These are phyloP conservation scores for Gadus chalcogrammus DNA, from an alignment of 2,113 vertebrate genomes.

Conservation along the genomic window DNA sequence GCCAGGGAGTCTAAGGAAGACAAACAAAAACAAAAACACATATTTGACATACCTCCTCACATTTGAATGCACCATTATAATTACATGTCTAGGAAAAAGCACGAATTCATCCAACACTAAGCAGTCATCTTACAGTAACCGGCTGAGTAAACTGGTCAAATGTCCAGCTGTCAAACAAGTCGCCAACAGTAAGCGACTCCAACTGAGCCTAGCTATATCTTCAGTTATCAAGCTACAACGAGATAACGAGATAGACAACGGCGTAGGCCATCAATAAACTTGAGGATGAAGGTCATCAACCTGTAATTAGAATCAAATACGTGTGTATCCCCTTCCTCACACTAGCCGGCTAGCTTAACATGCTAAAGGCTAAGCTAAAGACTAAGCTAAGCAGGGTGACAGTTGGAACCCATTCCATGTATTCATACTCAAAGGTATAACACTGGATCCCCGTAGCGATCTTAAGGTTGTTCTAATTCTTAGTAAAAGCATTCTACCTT, in stretches of 20 bases:
- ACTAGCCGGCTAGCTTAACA: constrained; percentile 45
- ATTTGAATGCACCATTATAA: too few species aligned
- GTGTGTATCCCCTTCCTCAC: constrained; percentile 44
- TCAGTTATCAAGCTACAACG: background rate
- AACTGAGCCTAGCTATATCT: too few species aligned
- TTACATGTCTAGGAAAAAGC: too few species aligned
- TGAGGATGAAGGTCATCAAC: background rate
- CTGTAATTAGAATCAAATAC: background rate
- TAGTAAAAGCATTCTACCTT: background rate
- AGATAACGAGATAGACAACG: background rate
- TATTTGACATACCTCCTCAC: too few species aligned
- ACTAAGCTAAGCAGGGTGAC: constrained; percentile 11
- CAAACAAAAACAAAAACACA: background rate
- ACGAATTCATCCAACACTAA: background rate
- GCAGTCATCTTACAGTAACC: background rate
- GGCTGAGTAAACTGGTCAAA: too few species aligned
- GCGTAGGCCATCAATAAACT: background rate
- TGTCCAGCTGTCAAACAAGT: too few species aligned
- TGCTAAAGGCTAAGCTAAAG: constrained; percentile 33
- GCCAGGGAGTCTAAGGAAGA: constrained; percentile 27
- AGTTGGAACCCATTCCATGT: background rate
- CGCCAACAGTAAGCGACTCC: too few species aligned
- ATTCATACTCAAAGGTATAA: background rate
- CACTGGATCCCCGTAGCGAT: background rate
- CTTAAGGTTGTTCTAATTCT: background rate